Base-by-base conservation (phyloP, 2,888 invertebrate species). In the Drosophila meridionalis region DNA sequence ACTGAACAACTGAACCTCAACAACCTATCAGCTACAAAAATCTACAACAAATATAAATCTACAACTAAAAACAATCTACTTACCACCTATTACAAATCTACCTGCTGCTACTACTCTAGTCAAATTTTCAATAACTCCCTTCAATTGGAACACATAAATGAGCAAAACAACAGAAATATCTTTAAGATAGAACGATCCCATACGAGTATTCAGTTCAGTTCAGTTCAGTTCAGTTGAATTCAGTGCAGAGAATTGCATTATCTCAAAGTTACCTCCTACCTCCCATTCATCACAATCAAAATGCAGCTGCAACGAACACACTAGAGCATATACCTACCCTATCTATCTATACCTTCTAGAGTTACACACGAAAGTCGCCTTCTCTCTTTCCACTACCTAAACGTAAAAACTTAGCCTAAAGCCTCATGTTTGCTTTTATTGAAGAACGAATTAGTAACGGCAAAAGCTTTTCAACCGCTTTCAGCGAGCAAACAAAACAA, bases 1-100 rank as follows among this genome's bases (percentile, higher is more conserved):
- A 78, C 70, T 76, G 74, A 81, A 86, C 87, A 91, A 92, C 83
- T 87, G 84, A 89, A 91, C 85, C 86, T 82, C 79, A 77, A 67
- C 72, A 74, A 81, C 75, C 73, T 76, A 78, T 87, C 82, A 82
- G 88, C 88, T 86, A 84, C 73, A 85, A 90, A 67, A 48, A 78
- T 52, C 87, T 73, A 89, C 80, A 75, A 79, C 52, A 52, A 52
- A 52, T 52, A 52, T 52, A 67, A 71, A 76, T 82, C 73, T 73
- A 73, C 68, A 70, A 73, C 69, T 61, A 52, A 70, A 69, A 77
- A 72, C 68, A 69, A 77, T 57, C 61, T 73, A 73, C 66, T 78
- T 77, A 76, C 80, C 76, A 78, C 80, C 80, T 78, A 71, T 60
- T 80, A 80, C 64, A 65, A 56, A 77, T 32, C 81, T 77, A 81